Conservation (phyloP, 2,113 vertebrate species). For the Elaphurus davidianus region DNA sequence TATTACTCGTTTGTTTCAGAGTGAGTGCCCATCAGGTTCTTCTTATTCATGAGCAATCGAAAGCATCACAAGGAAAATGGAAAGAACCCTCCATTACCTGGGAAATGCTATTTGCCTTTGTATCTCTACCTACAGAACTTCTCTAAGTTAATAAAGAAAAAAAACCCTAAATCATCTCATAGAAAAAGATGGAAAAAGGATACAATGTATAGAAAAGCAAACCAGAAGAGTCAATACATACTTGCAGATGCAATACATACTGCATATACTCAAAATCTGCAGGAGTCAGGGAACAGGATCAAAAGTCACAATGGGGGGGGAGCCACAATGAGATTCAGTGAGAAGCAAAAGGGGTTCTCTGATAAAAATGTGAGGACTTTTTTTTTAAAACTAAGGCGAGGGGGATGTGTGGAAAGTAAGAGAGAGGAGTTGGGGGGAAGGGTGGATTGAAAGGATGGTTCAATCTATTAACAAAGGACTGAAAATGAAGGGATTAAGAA, state of each 20-base stretch:
- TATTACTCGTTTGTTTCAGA: background rate
- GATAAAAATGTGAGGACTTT: background rate
- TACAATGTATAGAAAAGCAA: background rate
- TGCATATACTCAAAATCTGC: background rate
- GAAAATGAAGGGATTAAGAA: background rate
- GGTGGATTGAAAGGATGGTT: background rate
- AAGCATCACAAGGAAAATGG: background rate
- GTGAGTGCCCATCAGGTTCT: background rate
- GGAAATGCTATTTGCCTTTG: background rate
- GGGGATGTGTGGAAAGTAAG: background rate
- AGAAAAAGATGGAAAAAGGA: background rate
- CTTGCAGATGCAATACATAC: too few species aligned
- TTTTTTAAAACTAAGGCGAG: background rate
- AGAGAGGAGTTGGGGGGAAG: background rate
- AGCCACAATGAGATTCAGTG: background rate
- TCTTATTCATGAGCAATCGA: background rate
- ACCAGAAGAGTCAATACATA: background rate
- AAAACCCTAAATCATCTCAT: background rate
- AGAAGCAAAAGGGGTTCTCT: background rate
- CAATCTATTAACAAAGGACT: background rate
- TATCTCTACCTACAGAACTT: background rate
- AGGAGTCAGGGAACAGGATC: background rate
- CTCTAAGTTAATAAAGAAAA: background rate
- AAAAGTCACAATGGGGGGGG: background rate
- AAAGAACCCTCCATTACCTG: background rate